Conservation (phyloP, 2,797 vertebrate species). For the Scolopax rusticola region DNA sequence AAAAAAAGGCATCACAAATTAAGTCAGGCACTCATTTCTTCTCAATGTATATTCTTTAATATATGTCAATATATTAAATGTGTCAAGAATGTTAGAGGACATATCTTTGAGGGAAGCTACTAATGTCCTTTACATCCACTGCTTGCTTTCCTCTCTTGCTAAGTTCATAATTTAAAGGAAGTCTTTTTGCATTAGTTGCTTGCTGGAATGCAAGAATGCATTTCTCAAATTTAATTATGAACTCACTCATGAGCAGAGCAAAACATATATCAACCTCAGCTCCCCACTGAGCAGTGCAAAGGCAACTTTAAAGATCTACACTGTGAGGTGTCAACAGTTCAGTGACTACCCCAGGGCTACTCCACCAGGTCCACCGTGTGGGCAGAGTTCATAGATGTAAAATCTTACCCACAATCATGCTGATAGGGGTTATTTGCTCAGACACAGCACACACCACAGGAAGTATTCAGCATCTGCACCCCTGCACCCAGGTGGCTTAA, state of each 20-base stretch:
- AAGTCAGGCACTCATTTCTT: neutral
- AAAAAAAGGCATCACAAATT: neutral
- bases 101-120: neutral
- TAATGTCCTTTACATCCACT: neutral
- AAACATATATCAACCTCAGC: neutral
- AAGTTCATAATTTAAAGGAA: neutral
- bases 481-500: neutral
- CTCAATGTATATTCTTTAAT: neutral
- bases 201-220: neutral
- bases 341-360: neutral
- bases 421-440: neutral
- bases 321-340: neutral
- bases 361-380: neutral
- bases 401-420: neutral
- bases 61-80: neutral
- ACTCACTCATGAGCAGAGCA: neutral
- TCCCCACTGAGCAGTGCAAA: neutral
- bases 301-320: neutral
- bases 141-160: neutral
- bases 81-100: neutral
- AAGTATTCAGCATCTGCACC: neutral
- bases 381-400: neutral
- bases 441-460: neutral
- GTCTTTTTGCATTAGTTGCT: neutral
- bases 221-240: neutral